phyloP scores from a whole-genome alignment of 2,888 invertebrate genomes.

The Leistus spinibarbis region DNA sequence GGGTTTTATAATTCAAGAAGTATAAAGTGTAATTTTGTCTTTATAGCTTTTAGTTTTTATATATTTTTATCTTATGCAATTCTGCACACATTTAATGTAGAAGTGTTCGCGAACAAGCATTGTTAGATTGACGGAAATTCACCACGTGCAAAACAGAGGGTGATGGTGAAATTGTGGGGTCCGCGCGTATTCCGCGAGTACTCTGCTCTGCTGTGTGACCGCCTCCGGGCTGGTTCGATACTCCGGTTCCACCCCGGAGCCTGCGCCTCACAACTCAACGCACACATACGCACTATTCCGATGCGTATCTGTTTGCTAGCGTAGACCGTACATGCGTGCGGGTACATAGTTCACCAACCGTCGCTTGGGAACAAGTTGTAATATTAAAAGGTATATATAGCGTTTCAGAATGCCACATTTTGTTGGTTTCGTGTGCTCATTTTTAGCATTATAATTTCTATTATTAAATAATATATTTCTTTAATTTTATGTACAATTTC shows the following conservation, averaged over 20 bases:
- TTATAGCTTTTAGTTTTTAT: too few relatives aligned
- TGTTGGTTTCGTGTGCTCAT: neutral
- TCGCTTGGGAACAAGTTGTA: neutral
- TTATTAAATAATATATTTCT: too few relatives aligned
- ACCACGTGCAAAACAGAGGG: neutral
- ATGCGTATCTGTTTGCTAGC: too few relatives aligned
- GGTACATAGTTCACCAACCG: neutral
- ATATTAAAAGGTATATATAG: neutral
- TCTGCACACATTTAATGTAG: too few relatives aligned
- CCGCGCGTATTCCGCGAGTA: slow-evolving; percentile 46
- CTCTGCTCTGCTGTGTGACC: slow-evolving; percentile 48
- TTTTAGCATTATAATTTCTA: too few relatives aligned
- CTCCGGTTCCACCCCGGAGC: slow-evolving; percentile 45
- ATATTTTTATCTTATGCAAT: too few relatives aligned
- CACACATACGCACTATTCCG: neutral
- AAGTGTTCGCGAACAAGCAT: too few relatives aligned
- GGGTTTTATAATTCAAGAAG: too few relatives aligned
- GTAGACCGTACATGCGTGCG: too few relatives aligned
- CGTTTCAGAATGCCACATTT: neutral
- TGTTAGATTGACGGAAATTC: neutral
- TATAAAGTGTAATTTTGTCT: too few relatives aligned
- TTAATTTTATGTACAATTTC: too few relatives aligned
- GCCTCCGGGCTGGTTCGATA: slow-evolving; percentile 53
- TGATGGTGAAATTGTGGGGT: slow-evolving; percentile 37
- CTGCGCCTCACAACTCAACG: slow-evolving; percentile 45